Evolutionary conservation across 2,113 vertebrate genomes (phyloP), one percentile per base, ranked within the genome.

Genomic region (Lepisosteus oculatus): DNA sequence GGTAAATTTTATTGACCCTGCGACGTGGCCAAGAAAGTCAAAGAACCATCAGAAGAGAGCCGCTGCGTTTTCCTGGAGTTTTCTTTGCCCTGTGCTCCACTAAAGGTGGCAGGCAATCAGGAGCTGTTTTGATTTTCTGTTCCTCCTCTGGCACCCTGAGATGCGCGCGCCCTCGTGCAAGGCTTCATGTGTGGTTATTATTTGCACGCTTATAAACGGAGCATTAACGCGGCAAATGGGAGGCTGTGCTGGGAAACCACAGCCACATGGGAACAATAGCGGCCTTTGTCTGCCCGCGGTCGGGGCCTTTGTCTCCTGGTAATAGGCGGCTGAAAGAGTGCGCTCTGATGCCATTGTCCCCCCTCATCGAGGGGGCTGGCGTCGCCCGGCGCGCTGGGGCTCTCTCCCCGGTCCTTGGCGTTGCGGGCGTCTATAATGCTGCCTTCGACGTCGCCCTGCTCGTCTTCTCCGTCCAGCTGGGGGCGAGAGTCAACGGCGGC

Each of bases 251-350:
- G 68, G 70, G 65, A 70, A 74, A 71, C 76, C 71, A 41, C 65
- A 74, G 72, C 75, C 75, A 61, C 77, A n/a, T n/a, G 69, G 72
- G 77, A 81, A 85, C 85, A 83, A 78, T 82, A 68, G 76, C 78
- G 68, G 79, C 69, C 83, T 84, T 87, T 88, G 86, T 89, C 78
- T 15, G 69, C 42, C 55, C n/a, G 73, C 29, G 74, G 47, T 42
- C 51, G 1, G 55, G 72, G 65, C 70, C 63, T 70, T 61, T 61
- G 68, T 41, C 70, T 75, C 64, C 61, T 79, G 75, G 75, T 65
- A 70, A 84, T 70, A 71, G 74, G 74, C 71, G 75, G 69, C 80
- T 66, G 72, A 71, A 77, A 67, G 64, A 44, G 66, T 14, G 3
- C 61, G 61, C 69, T 47, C 77, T 82, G 68, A 81, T 59, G n/a